phyloP scores from a whole-genome alignment of 2,113 vertebrate species.

The Hippocampus abdominalis region DNA sequence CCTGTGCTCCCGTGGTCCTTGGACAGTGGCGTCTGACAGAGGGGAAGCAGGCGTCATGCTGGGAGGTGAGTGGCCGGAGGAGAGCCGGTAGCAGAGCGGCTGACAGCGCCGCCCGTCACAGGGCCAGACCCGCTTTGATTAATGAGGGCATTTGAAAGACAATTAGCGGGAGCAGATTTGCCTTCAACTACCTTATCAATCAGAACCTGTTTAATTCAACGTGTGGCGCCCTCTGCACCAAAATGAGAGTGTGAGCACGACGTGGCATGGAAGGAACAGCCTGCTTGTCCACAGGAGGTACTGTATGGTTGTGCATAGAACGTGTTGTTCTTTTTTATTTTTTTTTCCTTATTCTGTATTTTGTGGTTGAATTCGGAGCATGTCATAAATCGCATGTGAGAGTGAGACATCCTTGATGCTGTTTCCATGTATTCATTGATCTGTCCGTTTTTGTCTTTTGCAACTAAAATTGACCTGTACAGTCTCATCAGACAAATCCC shows the following conservation, averaged over 20 bases:
- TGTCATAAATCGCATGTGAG: not conserved
- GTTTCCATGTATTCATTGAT: not conserved
- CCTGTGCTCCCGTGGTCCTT: conserved; percentile 70
- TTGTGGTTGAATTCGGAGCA: conserved; percentile 29
- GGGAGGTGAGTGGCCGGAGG: conserved; percentile 77
- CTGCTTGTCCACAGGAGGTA: conserved; percentile 56
- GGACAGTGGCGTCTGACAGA: conserved; percentile 71
- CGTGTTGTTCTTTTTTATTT: not conserved
- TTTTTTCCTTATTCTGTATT: not conserved
- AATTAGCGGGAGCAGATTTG: conserved; percentile 94
- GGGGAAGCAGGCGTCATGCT: conserved; percentile 79
- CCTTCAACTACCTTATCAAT: conserved; percentile 92
- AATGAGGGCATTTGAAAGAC: conserved; percentile 98
- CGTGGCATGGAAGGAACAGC: conserved; percentile 48
- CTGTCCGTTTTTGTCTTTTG: not conserved
- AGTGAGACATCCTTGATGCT: not conserved
- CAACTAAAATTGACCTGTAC: too few relatives aligned
- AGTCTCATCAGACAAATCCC: too few relatives aligned
- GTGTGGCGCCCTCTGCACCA: conserved; percentile 64
- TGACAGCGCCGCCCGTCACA: conserved; percentile 83
- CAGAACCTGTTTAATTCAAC: conserved; percentile 83
- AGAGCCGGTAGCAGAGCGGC: conserved; percentile 58
- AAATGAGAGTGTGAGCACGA: conserved; percentile 70
- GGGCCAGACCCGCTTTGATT: conserved; percentile 80
- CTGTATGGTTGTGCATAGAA: not conserved